A percentile compares a stretch with the other conserved stretches of the same genome.
Evolutionary conservation across 2,113 vertebrate genomes (phyloP).

Genomic region (Laticauda laticaudata): DNA sequence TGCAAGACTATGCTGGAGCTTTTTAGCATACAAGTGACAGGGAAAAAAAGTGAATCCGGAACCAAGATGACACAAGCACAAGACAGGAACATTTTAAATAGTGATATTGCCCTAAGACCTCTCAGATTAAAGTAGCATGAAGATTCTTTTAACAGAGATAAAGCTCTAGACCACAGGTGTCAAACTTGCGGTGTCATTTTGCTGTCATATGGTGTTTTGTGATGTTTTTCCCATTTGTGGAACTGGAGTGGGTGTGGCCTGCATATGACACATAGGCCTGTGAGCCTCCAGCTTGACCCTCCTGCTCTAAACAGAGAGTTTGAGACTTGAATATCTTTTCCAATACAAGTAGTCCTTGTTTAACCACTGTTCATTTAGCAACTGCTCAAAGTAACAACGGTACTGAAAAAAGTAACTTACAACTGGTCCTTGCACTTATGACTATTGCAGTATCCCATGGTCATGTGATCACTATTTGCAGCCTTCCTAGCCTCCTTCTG

Average conservation of each 20-base stretch:
- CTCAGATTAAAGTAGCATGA: neutral
- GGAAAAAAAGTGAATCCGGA: neutral
- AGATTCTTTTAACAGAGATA: neutral
- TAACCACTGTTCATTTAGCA: neutral
- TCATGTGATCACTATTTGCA: neutral
- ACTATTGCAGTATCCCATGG: neutral
- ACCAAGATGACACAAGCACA: neutral
- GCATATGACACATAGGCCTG: neutral
- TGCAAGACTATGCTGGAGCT: neutral
- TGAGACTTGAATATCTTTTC: neutral
- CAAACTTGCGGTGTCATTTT: too few relatives aligned
- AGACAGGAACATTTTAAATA: neutral
- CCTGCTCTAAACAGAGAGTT: neutral
- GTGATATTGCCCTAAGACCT: neutral
- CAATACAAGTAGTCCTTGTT: neutral
- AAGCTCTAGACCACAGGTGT: neutral
- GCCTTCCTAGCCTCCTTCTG: neutral
- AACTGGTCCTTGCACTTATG: neutral
- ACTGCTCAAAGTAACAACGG: neutral
- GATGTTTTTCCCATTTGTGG: neutral
- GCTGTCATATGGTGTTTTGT: neutral
- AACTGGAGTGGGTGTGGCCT: neutral
- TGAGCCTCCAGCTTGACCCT: neutral
- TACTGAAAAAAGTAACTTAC: neutral
- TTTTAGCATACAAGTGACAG: neutral